Base-by-base conservation (phyloP, 2,797 vertebrate genomes). In the Halcyon leucocephala region DNA sequence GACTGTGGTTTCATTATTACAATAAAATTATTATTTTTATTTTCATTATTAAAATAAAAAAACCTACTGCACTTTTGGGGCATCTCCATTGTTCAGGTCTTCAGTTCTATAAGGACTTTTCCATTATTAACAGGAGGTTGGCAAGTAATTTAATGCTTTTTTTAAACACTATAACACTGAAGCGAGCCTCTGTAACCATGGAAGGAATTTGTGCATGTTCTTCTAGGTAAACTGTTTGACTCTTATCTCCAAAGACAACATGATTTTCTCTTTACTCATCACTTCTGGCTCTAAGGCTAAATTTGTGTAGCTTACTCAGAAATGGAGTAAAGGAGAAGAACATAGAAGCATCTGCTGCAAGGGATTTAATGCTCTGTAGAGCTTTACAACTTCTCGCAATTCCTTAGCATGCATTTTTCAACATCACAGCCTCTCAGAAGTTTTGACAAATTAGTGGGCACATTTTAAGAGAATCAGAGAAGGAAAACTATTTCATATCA, bases 21-120 rank as follows among this genome's bases (percentile, higher is more conserved):
- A 97, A 89, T 94, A 95, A 97, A 97, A 95, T 41, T n/a, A n/a
- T n/a, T n/a, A n/a, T n/a, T n/a, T n/a, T n/a, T n/a, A n/a, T n/a
- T n/a, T n/a, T n/a, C n/a, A n/a, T n/a, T n/a, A n/a, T n/a, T n/a
- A n/a, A n/a, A n/a, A n/a, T n/a, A n/a, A n/a, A n/a, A n/a, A n/a
- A n/a, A n/a, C n/a, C 84, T 93, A 95, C 64, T 95, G 88, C 85
- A 82, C 58, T 96, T 96, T 78, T 29, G 95, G 21, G 42, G 5
- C 39, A 93, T 79, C 76, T 95, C 83, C 60, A 41, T 64, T 87
- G 92, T 66, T 86, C 82, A 71, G 52, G 37, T 77, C 88, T 81
- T 91, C 83, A 54, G 58, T 71, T 91, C 74, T 74, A 2, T 7
- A 28, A 80, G 42, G n/a, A 58, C 33, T 91, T 80, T 67, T 87